Evolutionary conservation across 2,797 vertebrate genomes (phyloP).

Genomic region (Protosalanx chinensis): DNA sequence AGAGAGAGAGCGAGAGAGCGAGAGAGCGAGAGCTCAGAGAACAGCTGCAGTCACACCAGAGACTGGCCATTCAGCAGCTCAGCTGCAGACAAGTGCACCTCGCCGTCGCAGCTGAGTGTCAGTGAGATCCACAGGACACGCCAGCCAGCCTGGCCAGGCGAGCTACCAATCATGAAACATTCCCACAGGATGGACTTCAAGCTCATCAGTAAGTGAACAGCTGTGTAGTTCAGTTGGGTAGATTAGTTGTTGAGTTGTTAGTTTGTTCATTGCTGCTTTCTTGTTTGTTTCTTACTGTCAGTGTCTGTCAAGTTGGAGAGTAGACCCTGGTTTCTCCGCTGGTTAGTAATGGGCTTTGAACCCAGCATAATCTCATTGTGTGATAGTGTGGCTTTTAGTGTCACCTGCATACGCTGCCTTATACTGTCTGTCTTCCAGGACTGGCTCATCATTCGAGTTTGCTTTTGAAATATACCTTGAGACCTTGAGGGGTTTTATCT

Average conservation of each 20-base stretch:
- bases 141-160: constrained; percentile 45
- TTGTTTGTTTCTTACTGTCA: not conserved
- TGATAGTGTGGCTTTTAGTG: not conserved
- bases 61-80: constrained; percentile 58
- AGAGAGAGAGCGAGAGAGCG: constrained; percentile 35
- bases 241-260: not conserved
- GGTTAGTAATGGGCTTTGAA: no score
- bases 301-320: no score
- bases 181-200: constrained; percentile 67
- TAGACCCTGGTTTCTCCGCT: no score
- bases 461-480: not conserved
- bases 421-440: not conserved
- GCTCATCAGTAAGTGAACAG: constrained; percentile 76
- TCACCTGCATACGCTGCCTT: not conserved
- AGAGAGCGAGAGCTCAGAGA: constrained; percentile 39
- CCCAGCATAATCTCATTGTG: no score
- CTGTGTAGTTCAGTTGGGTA: not conserved
- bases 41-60: constrained; percentile 66
- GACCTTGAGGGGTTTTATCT: not conserved
- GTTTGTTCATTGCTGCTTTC: not conserved
- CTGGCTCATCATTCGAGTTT: not conserved
- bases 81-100: constrained; percentile 76
- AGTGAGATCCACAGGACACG: constrained; percentile 37
- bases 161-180: constrained; percentile 67
- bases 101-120: constrained; percentile 54